Percentiles rank a stretch among this genome's conserved stretches.
phyloP scores from a whole-genome alignment of 2,888 invertebrate species.

The Polydrusus tereticollis region DNA sequence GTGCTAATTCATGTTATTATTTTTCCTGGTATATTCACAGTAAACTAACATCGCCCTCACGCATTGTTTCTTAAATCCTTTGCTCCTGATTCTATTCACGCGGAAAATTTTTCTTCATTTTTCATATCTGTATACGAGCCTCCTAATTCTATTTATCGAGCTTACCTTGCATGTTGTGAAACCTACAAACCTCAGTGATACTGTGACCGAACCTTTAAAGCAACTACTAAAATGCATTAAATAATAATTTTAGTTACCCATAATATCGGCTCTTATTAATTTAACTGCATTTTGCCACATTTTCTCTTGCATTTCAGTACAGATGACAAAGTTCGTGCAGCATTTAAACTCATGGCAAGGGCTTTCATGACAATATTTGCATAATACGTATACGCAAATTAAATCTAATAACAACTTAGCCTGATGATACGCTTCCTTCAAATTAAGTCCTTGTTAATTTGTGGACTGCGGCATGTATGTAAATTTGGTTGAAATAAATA shows the following conservation, averaged over 20 bases:
- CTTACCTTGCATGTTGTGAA: too few relatives aligned
- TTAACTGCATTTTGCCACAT: slow-evolving; percentile 1
- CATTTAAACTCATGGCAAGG: slow-evolving; percentile 21
- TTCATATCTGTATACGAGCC: too few relatives aligned
- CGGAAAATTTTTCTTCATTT: too few relatives aligned
- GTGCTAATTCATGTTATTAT: too few relatives aligned
- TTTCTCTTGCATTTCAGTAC: slow-evolving; percentile 22
- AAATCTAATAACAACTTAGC: slow-evolving; percentile 58
- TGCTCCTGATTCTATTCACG: too few relatives aligned
- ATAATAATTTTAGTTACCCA: slow-evolving; percentile 12
- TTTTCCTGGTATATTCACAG: too few relatives aligned
- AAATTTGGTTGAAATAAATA: slow-evolving; percentile 56
- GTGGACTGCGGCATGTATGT: slow-evolving; percentile 57
- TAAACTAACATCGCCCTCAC: too few relatives aligned
- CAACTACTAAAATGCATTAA: too few relatives aligned
- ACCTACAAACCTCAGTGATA: too few relatives aligned
- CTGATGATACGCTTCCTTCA: slow-evolving; percentile 57
- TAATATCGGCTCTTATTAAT: slow-evolving; percentile 13
- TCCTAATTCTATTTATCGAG: too few relatives aligned
- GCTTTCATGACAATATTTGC: slow-evolving; percentile 49
- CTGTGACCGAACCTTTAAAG: too few relatives aligned
- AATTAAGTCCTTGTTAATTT: slow-evolving; percentile 59
- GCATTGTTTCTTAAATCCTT: too few relatives aligned
- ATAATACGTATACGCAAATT: slow-evolving; percentile 51
- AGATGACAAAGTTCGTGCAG: slow-evolving; percentile 30